Base-by-base conservation (phyloP, 2,888 invertebrate species). In the Acrobeloides nanus region DNA sequence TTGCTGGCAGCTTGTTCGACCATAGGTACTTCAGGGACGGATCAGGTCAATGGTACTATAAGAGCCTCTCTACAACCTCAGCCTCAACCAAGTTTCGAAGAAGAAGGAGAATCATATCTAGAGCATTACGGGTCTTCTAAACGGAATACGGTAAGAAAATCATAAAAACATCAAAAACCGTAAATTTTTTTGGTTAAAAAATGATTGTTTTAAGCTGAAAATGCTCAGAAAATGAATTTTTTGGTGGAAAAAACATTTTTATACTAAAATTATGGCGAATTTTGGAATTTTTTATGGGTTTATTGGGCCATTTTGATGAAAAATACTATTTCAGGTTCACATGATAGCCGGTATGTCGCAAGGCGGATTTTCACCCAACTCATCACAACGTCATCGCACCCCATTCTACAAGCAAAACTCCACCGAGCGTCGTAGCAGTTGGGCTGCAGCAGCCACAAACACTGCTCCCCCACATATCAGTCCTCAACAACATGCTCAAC, bases 121-220 rank as follows among this genome's bases (percentile, higher is more conserved):
- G 50, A 53, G 15, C 64, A 65, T 27, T 59, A 51, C 37, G 70
- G 70, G 10, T 35, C 51, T 8, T 55, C 54, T 8, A 70, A 70
- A 44, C 49, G 70, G 23, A 70, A 70, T 50, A 70, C 70, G 25
- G 69, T 70, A 34, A 46, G 65, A 41, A 58, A 58, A 32, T 64
- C 68, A 2, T 64, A 67, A 38, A 23, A 61, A 8, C 47, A 62
- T 37, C 61, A 58, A 34, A 32, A 42, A 20, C 38, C 38, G 21
- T 3, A 17, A 37, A n/a, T n/a, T n/a, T n/a, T n/a, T n/a, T n/a
- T n/a, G n/a, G n/a, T n/a, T n/a, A n/a, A n/a, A n/a, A n/a, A n/a
- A n/a, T n/a, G n/a, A n/a, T n/a, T n/a, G n/a, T n/a, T n/a, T n/a
- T n/a, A n/a, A n/a, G n/a, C n/a, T n/a, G n/a, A n/a, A n/a, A n/a